Percentiles rank a stretch among this genome's conserved stretches.
phyloP scores from a whole-genome alignment of 1,140 invertebrate species.

The Pseudomyrmex concolor region DNA sequence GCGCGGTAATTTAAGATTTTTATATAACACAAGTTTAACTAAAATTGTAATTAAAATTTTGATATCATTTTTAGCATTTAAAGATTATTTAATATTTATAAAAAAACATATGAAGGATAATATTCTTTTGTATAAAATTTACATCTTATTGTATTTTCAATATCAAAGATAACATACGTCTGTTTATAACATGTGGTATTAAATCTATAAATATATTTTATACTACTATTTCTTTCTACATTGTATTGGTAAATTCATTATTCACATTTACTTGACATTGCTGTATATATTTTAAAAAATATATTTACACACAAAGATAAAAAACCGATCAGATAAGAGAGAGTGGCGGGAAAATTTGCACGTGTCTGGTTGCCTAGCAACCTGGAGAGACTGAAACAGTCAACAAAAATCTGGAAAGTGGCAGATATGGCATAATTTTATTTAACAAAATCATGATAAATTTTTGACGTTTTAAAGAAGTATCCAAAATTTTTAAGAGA shows the following conservation, averaged over 20 bases:
- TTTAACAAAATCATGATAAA: conserved; percentile 23
- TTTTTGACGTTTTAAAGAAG: conserved; percentile 27
- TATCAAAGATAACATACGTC: conserved; percentile 31
- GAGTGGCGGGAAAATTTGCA: conserved; percentile 9
- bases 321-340: neutral
- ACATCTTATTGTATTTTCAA: neutral
- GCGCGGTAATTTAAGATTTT: neutral
- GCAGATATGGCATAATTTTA: conserved; percentile 28
- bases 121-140: conserved; percentile 23
- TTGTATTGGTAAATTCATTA: neutral
- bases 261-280: too few relatives aligned
- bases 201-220: conserved; percentile 25
- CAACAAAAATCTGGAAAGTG: conserved; percentile 5
- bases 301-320: too few relatives aligned
- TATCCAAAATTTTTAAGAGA: conserved; percentile 37
- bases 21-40: neutral
- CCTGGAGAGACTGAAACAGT: neutral
- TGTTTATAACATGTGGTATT: conserved; percentile 14
- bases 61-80: conserved; percentile 9
- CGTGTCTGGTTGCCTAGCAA: conserved; percentile 38
- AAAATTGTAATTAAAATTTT: conserved; percentile 45
- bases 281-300: too few relatives aligned
- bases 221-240: neutral
- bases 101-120: neutral
- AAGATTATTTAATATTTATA: conserved; percentile 21